Conservation (phyloP, 2,888 invertebrate species). For the Zaprionus obscuricornis region DNA sequence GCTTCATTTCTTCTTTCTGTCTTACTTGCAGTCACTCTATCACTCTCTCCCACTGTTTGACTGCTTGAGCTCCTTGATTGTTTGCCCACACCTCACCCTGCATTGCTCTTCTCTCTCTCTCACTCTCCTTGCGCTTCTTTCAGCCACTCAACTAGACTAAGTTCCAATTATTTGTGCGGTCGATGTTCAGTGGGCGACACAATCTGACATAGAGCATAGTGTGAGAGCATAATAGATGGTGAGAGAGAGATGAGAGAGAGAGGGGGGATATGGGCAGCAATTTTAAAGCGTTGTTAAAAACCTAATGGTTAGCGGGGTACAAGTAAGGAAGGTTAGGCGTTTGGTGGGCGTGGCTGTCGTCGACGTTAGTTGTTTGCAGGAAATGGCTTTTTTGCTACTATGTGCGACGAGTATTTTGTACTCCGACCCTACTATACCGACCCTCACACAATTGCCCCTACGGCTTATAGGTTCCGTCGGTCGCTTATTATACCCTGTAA, state of each 20-base stretch:
- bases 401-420: slow-evolving; percentile 48
- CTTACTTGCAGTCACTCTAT: neutral
- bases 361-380: slow-evolving; percentile 73
- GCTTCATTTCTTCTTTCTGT: too few species aligned
- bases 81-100: neutral
- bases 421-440: neutral
- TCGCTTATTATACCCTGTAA: slow-evolving; percentile 44
- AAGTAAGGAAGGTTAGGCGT: slow-evolving; percentile 20
- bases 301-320: slow-evolving; percentile 23
- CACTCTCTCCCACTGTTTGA: neutral
- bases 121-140: slow-evolving; percentile 2
- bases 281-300: slow-evolving; percentile 47
- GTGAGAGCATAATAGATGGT: slow-evolving; percentile 5
- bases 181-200: slow-evolving; percentile 60
- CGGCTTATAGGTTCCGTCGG: neutral
- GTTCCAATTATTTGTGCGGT: slow-evolving; percentile 76
- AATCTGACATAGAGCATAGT: slow-evolving; percentile 13
- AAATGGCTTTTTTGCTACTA: slow-evolving; percentile 70
- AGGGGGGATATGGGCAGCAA: neutral
- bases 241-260: neutral
- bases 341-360: slow-evolving; percentile 48
- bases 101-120: slow-evolving; percentile 1
- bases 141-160: slow-evolving; percentile 62
- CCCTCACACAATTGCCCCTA: neutral
- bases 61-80: slow-evolving; percentile 1